Conservation (phyloP, 2,888 invertebrate species). For the Cantharis rufa region DNA sequence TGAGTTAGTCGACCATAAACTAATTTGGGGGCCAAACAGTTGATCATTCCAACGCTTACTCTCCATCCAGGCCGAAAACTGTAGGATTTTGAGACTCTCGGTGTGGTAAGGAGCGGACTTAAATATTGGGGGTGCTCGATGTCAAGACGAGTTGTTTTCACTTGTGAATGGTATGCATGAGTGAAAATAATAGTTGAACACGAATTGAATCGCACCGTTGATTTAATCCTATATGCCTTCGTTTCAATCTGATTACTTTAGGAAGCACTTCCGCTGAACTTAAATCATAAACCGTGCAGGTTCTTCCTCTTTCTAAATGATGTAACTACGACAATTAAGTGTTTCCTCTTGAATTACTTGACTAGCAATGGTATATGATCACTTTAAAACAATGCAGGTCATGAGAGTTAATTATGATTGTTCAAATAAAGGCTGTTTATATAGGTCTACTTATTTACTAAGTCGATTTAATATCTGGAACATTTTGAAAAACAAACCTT, state of each 20-base stretch:
- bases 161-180: neutral
- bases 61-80: neutral
- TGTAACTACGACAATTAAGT: constrained; percentile 23
- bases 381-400: constrained; percentile 22
- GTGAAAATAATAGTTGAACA: constrained; percentile 1
- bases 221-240: constrained; percentile 26
- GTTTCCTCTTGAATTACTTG: constrained; percentile 24
- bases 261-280: constrained; percentile 40
- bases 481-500: neutral
- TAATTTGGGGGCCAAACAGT: neutral
- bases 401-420: constrained; percentile 12
- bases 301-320: constrained; percentile 37
- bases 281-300: constrained; percentile 32
- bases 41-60: neutral
- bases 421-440: neutral
- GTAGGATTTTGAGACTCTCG: neutral
- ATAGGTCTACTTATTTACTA: neutral
- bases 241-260: constrained; percentile 43
- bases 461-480: neutral
- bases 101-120: neutral
- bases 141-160: neutral
- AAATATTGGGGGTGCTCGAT: neutral
- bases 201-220: constrained; percentile 6
- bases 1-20: neutral
- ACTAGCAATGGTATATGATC: constrained; percentile 9